Evolutionary conservation across 2,113 vertebrate species (phyloP).

Genomic region (Hydrochoerus hydrochaeris): DNA sequence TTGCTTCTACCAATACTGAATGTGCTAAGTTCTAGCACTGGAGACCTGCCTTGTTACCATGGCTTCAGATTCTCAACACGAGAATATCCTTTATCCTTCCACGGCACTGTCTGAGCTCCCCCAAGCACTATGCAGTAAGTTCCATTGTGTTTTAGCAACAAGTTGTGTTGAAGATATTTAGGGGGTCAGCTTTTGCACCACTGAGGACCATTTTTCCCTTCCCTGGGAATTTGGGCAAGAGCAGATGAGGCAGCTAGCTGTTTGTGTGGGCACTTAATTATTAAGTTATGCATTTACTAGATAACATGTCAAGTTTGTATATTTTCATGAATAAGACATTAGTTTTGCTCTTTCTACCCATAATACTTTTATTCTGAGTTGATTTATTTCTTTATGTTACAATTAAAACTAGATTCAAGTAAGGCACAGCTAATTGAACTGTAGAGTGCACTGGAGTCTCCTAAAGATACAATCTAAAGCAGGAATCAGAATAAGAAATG

Average conservation of each 20-base stretch:
- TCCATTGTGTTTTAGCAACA: not conserved
- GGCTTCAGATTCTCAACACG: not conserved
- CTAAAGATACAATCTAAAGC: conserved; percentile 31
- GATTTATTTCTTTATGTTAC: conserved; percentile 51
- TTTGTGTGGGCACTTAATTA: not conserved
- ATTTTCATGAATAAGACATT: not conserved
- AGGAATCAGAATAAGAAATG: conserved; percentile 55
- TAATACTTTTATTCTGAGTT: not conserved
- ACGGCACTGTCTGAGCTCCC: not conserved
- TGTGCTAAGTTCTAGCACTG: not conserved
- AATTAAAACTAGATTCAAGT: conserved; percentile 35
- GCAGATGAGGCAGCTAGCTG: not conserved
- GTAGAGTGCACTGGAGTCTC: not conserved
- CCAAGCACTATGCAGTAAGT: not conserved
- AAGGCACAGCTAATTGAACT: not conserved
- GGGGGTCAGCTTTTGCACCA: too few relatives aligned
- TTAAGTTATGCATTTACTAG: not conserved
- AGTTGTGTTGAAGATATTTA: not conserved
- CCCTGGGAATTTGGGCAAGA: not conserved
- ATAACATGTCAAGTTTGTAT: not conserved
- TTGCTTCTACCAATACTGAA: not conserved
- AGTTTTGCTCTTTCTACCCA: conserved; percentile 16
- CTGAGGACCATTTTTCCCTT: fast-evolving
- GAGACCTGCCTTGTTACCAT: not conserved
- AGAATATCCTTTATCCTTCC: not conserved